Evolutionary conservation across 2,888 invertebrate genomes (phyloP).

Genomic region (Drosophila hawaiiensis): DNA sequence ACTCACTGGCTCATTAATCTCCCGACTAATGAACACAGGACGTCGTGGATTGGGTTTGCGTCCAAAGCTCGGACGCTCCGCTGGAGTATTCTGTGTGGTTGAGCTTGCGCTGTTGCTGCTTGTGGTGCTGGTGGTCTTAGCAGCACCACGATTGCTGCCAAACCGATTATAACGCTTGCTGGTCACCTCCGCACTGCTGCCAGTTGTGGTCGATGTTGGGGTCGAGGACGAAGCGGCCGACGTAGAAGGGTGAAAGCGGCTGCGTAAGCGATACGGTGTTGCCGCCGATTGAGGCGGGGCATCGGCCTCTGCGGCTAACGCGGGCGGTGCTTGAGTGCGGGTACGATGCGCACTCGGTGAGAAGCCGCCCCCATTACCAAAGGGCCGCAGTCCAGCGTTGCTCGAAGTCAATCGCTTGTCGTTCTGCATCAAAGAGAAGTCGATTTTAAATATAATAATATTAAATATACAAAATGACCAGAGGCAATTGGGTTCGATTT

Average conservation of each 20-base stretch:
- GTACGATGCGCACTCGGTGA: conserved; percentile 73
- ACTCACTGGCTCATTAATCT: conserved; percentile 82
- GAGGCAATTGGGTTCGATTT: not conserved
- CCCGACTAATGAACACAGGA: conserved; percentile 83
- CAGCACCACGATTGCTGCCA: conserved; percentile 47
- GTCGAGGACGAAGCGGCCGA: conserved; percentile 54
- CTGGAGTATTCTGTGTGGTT: conserved; percentile 54
- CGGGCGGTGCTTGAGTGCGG: conserved; percentile 61
- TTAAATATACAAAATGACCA: not conserved
- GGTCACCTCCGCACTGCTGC: conserved; percentile 63
- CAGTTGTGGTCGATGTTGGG: conserved; percentile 62
- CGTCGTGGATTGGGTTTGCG: conserved; percentile 71
- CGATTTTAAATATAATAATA: not conserved
- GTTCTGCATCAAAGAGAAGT: conserved; percentile 49
- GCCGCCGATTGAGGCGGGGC: conserved; percentile 62
- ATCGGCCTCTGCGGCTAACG: conserved; percentile 20
- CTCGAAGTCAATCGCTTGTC: conserved; percentile 67
- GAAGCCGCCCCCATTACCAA: conserved; percentile 76
- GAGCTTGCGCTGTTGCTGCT: conserved; percentile 43
- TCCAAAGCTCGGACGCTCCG: conserved; percentile 75
- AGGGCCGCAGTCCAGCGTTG: conserved; percentile 59
- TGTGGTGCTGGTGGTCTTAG: conserved; percentile 37
- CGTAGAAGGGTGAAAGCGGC: conserved; percentile 82
- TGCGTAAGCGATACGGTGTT: conserved; percentile 80
- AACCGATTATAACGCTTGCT: conserved; percentile 83